Evolutionary conservation across 1,140 invertebrate species (phyloP).

Genomic region (Bombus impatiens): DNA sequence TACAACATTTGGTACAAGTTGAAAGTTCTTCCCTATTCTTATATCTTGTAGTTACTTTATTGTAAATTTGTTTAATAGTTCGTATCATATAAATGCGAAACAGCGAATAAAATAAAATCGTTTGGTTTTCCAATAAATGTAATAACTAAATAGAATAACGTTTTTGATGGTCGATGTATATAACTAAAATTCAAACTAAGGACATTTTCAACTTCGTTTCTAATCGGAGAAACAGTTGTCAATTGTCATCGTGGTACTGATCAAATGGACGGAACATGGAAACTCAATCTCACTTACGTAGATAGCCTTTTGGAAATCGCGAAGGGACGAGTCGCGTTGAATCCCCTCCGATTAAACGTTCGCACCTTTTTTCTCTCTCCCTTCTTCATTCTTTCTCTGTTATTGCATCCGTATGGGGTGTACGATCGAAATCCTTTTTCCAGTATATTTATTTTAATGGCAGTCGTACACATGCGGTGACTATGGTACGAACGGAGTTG

Average conservation of each 20-base stretch:
- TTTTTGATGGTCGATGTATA: not conserved
- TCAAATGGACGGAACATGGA: not conserved
- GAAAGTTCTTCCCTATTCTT: too few relatives aligned
- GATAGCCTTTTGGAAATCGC: not conserved
- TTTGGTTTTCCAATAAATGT: too few relatives aligned
- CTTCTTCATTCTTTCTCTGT: slow-evolving; percentile 53
- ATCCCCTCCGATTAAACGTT: slow-evolving; percentile 46
- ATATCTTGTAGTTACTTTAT: too few relatives aligned
- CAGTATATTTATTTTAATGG: slow-evolving; percentile 77
- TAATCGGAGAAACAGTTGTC: not conserved
- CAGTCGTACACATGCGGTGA: slow-evolving; percentile 71
- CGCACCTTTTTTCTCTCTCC: slow-evolving; percentile 9
- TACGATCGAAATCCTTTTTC: slow-evolving; percentile 72
- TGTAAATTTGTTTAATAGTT: too few relatives aligned
- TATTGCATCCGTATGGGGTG: slow-evolving; percentile 74
- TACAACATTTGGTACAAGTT: too few relatives aligned
- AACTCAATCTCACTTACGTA: not conserved
- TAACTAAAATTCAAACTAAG: not conserved
- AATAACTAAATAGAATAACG: too few relatives aligned
- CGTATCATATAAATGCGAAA: too few relatives aligned
- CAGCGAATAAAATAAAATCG: too few relatives aligned
- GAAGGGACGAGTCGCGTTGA: not conserved
- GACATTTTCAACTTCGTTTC: not conserved
- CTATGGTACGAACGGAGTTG: slow-evolving; percentile 75
- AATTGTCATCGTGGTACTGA: too few relatives aligned